Conservation (phyloP, 2,888 invertebrate species). For the Cremastinae sp. region DNA sequence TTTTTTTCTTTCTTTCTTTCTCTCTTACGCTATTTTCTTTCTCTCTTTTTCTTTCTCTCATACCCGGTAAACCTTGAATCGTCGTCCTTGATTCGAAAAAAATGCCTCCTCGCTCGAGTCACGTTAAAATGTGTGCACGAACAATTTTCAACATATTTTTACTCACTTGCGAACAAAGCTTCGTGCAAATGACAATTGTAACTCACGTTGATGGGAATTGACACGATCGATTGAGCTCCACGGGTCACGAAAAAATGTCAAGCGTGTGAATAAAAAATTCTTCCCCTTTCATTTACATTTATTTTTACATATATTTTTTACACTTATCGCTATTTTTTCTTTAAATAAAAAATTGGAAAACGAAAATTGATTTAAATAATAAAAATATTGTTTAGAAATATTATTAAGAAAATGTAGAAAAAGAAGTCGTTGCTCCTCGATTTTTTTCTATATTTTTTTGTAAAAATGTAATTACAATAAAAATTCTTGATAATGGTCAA, state of each 20-base stretch:
- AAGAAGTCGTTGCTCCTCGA: too few species aligned
- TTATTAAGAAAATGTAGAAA: too few species aligned
- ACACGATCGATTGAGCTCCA: conserved; percentile 35
- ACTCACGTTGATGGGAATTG: conserved; percentile 5
- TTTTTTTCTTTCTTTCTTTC: conserved; percentile 6
- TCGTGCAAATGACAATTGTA: conserved; percentile 31
- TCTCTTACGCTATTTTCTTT: conserved; percentile 1
- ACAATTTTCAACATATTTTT: conserved; percentile 4
- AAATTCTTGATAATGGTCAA: too few species aligned
- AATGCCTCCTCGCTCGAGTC: not conserved
- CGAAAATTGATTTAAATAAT: too few species aligned
- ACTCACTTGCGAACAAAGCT: not conserved
- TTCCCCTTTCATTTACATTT: not conserved
- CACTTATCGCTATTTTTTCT: too few species aligned
- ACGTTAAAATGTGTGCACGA: not conserved
- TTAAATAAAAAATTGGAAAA: too few species aligned
- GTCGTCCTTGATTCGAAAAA: conserved; percentile 66
- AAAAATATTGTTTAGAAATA: too few species aligned
- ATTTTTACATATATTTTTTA: not conserved
- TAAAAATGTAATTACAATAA: too few species aligned
- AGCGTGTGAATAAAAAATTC: not conserved
- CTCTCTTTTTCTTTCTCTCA: conserved; percentile 34
- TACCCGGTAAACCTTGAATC: conserved; percentile 66
- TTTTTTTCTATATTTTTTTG: too few species aligned
- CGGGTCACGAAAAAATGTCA: conserved; percentile 2